These are phyloP conservation scores for Salvelinus sp. DNA, from an alignment of 2,113 vertebrate genomes.

Conservation along the genomic window DNA sequence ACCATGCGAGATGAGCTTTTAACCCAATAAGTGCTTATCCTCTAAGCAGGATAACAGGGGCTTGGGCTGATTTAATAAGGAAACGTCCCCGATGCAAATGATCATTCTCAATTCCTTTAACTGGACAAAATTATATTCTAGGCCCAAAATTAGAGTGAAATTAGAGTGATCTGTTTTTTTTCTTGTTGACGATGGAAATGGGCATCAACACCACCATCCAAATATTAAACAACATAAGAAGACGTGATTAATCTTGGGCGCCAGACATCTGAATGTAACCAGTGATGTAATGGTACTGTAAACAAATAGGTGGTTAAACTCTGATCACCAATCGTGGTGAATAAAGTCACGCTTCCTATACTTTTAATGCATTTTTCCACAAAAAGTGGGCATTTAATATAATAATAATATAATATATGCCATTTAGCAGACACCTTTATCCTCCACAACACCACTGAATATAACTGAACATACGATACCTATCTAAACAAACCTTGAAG, in stretches of 20 bases:
- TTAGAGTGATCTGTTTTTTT: conserved; percentile 70
- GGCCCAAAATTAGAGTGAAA: conserved; percentile 80
- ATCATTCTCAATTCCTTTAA: conserved; percentile 84
- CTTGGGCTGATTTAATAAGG: conserved; percentile 82
- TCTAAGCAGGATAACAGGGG: conserved; percentile 77
- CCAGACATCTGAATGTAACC: conserved; percentile 44
- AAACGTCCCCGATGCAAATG: conserved; percentile 83
- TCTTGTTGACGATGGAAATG: conserved; percentile 61
- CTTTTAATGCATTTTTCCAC: too few relatives aligned
- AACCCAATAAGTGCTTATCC: conserved; percentile 83
- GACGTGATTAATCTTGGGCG: conserved; percentile 28
- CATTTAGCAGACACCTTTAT: too few relatives aligned
- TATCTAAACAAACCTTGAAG: neutral
- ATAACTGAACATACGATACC: neutral
- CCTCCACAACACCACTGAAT: conserved; percentile 7
- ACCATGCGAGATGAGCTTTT: conserved; percentile 81
- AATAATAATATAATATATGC: too few relatives aligned
- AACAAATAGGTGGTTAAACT: too few relatives aligned
- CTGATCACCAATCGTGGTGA: too few relatives aligned
- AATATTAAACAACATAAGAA: neutral
- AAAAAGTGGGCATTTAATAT: too few relatives aligned
- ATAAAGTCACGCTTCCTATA: too few relatives aligned
- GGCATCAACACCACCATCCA: conserved; percentile 33
- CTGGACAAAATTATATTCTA: conserved; percentile 83
- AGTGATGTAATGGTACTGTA: too few relatives aligned